Conservation (phyloP, 2,888 invertebrate species). For the Halictus quadricinctus region DNA sequence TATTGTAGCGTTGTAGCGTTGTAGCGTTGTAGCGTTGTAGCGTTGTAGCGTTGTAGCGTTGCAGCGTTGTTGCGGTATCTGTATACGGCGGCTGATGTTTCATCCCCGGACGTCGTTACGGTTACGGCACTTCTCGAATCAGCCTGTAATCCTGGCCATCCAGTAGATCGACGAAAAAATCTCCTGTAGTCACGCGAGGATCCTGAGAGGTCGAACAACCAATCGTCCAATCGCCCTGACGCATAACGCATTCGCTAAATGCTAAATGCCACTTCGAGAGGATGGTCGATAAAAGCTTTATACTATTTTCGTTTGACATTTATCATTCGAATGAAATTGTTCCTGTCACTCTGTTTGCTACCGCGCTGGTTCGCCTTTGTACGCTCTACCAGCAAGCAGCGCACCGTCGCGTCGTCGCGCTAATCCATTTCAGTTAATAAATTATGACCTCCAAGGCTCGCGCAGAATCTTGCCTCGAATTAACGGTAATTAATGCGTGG, state of each 20-base stretch:
- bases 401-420: background rate
- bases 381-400: background rate
- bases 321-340: background rate
- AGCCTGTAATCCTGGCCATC: conserved; percentile 37
- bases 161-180: conserved; percentile 43
- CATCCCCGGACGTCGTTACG: conserved; percentile 36
- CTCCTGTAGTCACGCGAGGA: conserved; percentile 30
- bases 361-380: background rate
- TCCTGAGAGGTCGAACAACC: background rate
- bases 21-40: conserved; percentile 22
- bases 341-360: background rate
- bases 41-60: no score
- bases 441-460: conserved; percentile 40
- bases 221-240: no score
- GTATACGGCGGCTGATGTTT: conserved; percentile 66
- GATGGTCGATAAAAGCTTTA: background rate
- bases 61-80: conserved; percentile 30
- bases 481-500: conserved; percentile 48
- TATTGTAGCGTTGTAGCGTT: background rate
- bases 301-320: background rate
- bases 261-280: no score
- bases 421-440: conserved; percentile 55
- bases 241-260: no score
- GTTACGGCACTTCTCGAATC: conserved; percentile 54
- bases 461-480: conserved; percentile 39